Conservation (phyloP, 2,113 vertebrate genomes). For the Callochromis pleurospilus region DNA sequence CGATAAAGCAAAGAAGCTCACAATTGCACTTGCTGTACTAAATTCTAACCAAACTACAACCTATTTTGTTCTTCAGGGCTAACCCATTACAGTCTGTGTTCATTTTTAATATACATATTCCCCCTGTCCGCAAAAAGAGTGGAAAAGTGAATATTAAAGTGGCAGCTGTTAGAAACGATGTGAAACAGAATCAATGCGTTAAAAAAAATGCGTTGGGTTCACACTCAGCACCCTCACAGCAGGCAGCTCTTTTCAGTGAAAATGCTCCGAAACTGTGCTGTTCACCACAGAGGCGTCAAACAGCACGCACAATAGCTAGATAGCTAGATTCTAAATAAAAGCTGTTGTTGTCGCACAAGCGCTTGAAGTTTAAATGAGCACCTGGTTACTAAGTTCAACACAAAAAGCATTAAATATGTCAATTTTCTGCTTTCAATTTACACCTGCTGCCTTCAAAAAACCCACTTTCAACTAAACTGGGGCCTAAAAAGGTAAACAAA, state of each 20-base stretch:
- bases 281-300: neutral
- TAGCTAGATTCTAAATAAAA: neutral
- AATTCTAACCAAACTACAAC: neutral
- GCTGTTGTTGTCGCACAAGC: neutral
- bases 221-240: neutral
- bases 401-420: neutral
- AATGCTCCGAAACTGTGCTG: neutral
- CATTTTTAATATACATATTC: neutral
- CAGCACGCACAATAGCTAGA: neutral
- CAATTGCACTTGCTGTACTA: neutral
- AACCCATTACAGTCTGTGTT: neutral
- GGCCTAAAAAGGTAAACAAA: neutral
- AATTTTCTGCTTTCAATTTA: neutral
- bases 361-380: neutral
- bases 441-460: neutral
- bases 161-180: neutral
- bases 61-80: neutral
- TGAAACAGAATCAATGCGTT: neutral
- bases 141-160: neutral
- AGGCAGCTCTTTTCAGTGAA: neutral
- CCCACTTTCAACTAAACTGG: neutral
- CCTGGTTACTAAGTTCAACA: neutral
- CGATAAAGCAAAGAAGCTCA: neutral
- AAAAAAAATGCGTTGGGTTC: neutral
- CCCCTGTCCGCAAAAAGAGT: neutral